Evolutionary conservation across 1,140 invertebrate species (phyloP), one percentile per base, ranked within the genome.

Genomic region (Musca vetustissima): DNA sequence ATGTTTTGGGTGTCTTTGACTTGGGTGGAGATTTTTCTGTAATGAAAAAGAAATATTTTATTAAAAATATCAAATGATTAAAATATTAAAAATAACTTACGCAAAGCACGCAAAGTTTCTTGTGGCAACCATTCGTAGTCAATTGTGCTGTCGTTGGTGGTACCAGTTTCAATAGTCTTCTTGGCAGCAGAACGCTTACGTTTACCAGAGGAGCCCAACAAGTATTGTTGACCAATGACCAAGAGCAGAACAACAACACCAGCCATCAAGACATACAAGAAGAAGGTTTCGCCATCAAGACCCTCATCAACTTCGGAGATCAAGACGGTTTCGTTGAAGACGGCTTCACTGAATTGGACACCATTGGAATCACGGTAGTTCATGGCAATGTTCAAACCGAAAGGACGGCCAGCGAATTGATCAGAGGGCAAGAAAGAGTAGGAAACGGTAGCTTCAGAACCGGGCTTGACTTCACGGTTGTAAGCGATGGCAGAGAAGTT

Each of bases 311-410:
- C 86, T 85, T 99, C 98, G 36, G 97, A 89, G 72, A 99, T 94
- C 83, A 94, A 94, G 7, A 99, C 88, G n/a, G 98, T 99, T 85
- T 98, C 95, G 84, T 99, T 99, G 87, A 96, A 99, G 0, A 99
- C 95, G 70, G 97, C 93, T 85, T 97, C 96, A 76, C 89, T 87
- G 81, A 87, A 96, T 57, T 85, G 83, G 59, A 87, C 85, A 47
- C 88, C 88, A 74, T 84, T 85, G 71, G 85, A 83, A 87, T 99
- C 96, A 82, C 91, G 92, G 84, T 99, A 99, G 74, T 92, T 92
- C 4, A 99, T 84, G 73, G 97, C 96, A 73, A 99, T 90, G 75
- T 93, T 93, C 1, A 99, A 86, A 25, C 97, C 97, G 81, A 99
- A 98, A 9, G 97, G 97, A 73, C 98, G 87, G 69, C 95, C 93